These are phyloP conservation scores for Papilio dardanus DNA, from an alignment of 1,140 invertebrate species.

Conservation along the genomic window DNA sequence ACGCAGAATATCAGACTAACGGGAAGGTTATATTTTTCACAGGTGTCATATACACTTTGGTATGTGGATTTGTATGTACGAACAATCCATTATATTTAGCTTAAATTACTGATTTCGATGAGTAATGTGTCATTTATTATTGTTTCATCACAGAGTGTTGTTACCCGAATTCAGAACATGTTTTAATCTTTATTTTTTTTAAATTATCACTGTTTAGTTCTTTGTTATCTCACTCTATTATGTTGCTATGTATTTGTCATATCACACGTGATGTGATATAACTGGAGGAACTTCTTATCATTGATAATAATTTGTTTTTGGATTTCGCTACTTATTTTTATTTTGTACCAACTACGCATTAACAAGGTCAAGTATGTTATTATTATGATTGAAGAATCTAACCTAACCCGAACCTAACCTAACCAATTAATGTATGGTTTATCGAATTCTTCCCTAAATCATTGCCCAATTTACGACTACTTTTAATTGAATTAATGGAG, in stretches of 20 bases:
- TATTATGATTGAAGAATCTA: not conserved
- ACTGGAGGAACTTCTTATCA: not conserved
- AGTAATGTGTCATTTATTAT: no score
- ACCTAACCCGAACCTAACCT: no score
- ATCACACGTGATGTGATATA: not conserved
- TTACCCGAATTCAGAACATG: no score
- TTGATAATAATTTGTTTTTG: not conserved
- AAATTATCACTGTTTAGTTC: not conserved
- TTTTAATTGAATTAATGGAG: no score
- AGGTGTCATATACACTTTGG: not conserved
- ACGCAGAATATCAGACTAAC: not conserved
- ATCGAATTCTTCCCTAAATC: no score
- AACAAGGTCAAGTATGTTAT: not conserved
- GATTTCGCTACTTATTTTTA: not conserved
- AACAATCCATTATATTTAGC: no score
- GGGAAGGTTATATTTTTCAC: not conserved
- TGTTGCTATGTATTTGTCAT: not conserved
- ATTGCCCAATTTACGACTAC: no score
- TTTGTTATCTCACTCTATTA: not conserved
- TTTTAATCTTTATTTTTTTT: no score
- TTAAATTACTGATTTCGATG: no score
- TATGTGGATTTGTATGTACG: not conserved
- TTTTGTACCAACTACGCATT: not conserved
- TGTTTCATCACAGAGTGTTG: no score
- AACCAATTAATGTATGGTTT: no score